phyloP scores from a whole-genome alignment of 2,797 vertebrate genomes.

The Melanotaenia trifasciata region DNA sequence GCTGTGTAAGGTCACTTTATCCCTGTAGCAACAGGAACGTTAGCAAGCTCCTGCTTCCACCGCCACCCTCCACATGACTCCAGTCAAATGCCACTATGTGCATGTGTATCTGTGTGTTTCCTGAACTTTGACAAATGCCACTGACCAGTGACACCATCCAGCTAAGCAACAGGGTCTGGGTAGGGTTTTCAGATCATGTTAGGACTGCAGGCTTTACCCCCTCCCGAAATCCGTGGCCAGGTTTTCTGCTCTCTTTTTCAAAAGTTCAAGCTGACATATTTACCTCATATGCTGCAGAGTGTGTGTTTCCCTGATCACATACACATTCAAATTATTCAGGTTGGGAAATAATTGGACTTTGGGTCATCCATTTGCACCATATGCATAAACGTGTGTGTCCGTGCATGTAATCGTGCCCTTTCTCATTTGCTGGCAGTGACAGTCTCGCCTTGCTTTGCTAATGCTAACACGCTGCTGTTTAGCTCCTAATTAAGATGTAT shows the following conservation, averaged over 20 bases:
- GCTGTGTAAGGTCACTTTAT: conserved; percentile 78
- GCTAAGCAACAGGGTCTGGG: conserved; percentile 60
- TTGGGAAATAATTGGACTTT: conserved; percentile 62
- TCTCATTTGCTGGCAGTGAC: conserved; percentile 63
- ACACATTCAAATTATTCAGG: conserved; percentile 20
- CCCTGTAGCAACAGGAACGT: conserved; percentile 77
- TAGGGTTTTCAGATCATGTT: conserved; percentile 59
- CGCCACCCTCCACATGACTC: conserved; percentile 48
- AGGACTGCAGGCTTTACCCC: conserved; percentile 29
- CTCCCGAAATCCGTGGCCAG: neutral
- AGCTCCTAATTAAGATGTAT: conserved; percentile 81
- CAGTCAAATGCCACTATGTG: conserved; percentile 66
- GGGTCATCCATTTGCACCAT: conserved; percentile 25
- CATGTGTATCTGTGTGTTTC: conserved; percentile 22
- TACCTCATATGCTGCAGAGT: neutral
- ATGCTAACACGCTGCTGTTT: conserved; percentile 70
- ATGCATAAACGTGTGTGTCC: conserved; percentile 36
- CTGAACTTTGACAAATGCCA: conserved; percentile 76
- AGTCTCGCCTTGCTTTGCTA: conserved; percentile 56
- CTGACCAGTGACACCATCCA: conserved; percentile 68
- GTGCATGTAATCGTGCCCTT: conserved; percentile 21
- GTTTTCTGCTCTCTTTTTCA: conserved; percentile 8
- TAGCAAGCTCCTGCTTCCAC: conserved; percentile 49
- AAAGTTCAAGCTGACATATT: conserved; percentile 22
- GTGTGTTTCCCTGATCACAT: neutral